Conservation (phyloP, 2,113 vertebrate species). For the Edolisoma coerulescens region DNA sequence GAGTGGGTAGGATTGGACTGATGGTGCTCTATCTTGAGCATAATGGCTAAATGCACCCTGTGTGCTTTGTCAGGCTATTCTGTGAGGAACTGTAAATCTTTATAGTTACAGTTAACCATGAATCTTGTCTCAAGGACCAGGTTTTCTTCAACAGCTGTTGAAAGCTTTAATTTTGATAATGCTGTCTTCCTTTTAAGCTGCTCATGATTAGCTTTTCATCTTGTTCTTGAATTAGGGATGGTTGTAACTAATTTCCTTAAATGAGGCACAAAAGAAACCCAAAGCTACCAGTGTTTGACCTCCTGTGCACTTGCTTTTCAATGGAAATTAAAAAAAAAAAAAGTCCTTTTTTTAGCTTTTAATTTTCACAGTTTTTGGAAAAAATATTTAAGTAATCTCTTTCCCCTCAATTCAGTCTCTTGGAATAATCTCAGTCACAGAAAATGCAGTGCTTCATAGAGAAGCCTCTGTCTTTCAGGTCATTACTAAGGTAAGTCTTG, state of each 20-base stretch:
- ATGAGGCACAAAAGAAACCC: background rate
- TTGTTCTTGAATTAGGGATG: constrained; percentile 15
- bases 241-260: background rate
- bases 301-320: constrained; percentile 8
- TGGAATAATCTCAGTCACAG: background rate
- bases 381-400: background rate
- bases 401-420: background rate
- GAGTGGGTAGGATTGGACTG: background rate
- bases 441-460: background rate
- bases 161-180: background rate
- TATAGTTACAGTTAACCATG: background rate
- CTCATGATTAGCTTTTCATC: constrained; percentile 7
- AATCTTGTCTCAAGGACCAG: constrained; percentile 10
- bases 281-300: background rate
- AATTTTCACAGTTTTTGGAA: background rate
- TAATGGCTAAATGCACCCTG: background rate
- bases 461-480: background rate
- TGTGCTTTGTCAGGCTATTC: background rate
- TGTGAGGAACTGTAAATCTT: background rate
- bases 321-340: background rate
- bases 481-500: background rate
- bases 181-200: constrained; percentile 10
- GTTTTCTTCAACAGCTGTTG: background rate
- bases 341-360: background rate
- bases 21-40: background rate